These are phyloP conservation scores for Turnix velox DNA, from an alignment of 2,113 vertebrate genomes.

Conservation along the genomic window DNA sequence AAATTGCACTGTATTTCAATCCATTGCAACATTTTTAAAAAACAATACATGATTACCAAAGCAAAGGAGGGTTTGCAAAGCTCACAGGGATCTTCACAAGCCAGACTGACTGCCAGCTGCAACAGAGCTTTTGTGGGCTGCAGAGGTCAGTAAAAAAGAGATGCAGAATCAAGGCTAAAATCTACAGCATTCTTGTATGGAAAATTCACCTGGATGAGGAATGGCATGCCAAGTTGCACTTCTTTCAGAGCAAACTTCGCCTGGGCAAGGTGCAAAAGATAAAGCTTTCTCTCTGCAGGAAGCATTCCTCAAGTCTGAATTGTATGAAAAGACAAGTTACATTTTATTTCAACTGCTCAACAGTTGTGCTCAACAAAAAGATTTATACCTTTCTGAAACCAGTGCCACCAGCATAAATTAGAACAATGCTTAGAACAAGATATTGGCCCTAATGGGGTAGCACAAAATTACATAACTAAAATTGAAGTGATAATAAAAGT, in stretches of 20 bases:
- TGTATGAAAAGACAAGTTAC: background rate
- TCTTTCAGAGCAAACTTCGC: background rate
- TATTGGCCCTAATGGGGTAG: background rate
- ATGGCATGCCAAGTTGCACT: fast-evolving
- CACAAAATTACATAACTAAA: background rate
- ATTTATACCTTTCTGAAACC: background rate
- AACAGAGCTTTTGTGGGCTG: fast-evolving
- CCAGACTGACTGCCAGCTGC: background rate
- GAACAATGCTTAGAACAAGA: background rate
- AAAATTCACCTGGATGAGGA: background rate
- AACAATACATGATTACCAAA: too few species aligned
- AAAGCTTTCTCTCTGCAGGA: background rate
- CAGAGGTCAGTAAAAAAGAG: background rate
- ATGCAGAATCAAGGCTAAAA: background rate
- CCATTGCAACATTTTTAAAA: background rate
- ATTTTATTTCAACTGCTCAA: background rate
- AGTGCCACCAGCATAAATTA: background rate
- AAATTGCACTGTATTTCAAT: background rate
- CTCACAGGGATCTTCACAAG: background rate
- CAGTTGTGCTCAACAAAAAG: background rate
- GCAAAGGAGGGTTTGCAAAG: background rate
- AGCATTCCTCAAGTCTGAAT: background rate
- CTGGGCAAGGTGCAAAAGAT: background rate
- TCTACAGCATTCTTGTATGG: background rate
- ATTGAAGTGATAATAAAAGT: background rate